Evolutionary conservation across 2,113 vertebrate genomes (phyloP).

Genomic region (Megaceryle maxima): DNA sequence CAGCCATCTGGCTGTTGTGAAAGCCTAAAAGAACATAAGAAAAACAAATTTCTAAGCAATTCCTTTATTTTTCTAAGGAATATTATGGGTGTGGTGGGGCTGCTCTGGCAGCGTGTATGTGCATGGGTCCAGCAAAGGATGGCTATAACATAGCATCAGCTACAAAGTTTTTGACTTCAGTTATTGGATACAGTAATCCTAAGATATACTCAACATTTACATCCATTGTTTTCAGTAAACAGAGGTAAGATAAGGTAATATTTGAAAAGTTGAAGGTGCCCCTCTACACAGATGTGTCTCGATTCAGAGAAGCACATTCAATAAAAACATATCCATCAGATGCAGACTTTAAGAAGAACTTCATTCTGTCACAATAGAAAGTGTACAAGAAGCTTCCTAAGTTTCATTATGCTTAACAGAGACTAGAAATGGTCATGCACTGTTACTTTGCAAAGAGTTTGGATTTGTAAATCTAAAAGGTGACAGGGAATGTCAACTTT

Average conservation of each 20-base stretch:
- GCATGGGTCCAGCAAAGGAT: background rate
- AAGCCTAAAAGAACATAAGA: background rate
- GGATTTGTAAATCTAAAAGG: background rate
- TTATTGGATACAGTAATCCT: background rate
- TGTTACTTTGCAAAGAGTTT: background rate
- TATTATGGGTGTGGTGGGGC: conserved; percentile 5
- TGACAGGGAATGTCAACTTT: background rate
- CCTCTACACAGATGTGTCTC: background rate
- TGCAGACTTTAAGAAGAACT: background rate
- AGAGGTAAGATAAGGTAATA: background rate
- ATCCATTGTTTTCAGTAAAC: background rate
- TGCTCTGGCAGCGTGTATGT: background rate
- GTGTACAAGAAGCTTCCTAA: background rate
- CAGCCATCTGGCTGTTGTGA: conserved; percentile 24
- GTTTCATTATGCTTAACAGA: background rate
- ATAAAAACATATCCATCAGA: background rate
- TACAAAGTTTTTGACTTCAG: background rate
- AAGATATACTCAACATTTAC: background rate
- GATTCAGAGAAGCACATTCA: background rate
- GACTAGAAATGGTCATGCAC: rapidly evolving
- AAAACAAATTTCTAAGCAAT: background rate
- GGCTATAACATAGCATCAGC: background rate
- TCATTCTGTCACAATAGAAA: background rate
- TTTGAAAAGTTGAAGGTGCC: background rate
- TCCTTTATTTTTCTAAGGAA: background rate